phyloP scores from a whole-genome alignment of 2,888 invertebrate species.

The Tetramorium bicarinatum region DNA sequence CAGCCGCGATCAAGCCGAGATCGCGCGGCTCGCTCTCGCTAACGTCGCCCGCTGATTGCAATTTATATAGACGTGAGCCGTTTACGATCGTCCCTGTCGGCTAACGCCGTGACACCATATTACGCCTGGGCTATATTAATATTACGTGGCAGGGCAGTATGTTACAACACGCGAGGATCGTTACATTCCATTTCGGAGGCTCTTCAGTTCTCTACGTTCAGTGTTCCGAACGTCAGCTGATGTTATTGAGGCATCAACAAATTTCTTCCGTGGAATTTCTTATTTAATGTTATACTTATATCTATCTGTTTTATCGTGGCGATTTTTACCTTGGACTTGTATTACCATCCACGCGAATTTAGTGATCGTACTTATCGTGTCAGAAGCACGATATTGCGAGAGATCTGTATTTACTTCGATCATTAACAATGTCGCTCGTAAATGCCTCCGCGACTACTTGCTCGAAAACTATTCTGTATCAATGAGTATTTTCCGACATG shows the following conservation, averaged over 20 bases:
- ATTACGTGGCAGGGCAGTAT: neutral
- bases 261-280: neutral
- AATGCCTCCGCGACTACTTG: neutral
- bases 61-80: conserved; percentile 47
- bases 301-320: neutral
- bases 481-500: no score
- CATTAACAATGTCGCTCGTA: conserved; percentile 8
- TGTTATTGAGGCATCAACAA: neutral
- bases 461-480: neutral
- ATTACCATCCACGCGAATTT: neutral
- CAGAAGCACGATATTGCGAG: neutral
- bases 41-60: conserved; percentile 39
- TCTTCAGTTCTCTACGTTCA: neutral
- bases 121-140: conserved; percentile 4
- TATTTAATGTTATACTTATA: neutral
- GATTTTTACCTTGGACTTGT: neutral
- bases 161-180: neutral
- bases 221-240: neutral
- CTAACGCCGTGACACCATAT: neutral
- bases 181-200: neutral
- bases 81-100: conserved; percentile 23
- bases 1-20: conserved; percentile 17
- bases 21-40: conserved; percentile 14
- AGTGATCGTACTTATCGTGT: neutral
- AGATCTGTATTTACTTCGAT: neutral